Evolutionary conservation across 2,888 invertebrate genomes (phyloP), one percentile per base, ranked within the genome.

Genomic region (Drosophila melanosoma): DNA sequence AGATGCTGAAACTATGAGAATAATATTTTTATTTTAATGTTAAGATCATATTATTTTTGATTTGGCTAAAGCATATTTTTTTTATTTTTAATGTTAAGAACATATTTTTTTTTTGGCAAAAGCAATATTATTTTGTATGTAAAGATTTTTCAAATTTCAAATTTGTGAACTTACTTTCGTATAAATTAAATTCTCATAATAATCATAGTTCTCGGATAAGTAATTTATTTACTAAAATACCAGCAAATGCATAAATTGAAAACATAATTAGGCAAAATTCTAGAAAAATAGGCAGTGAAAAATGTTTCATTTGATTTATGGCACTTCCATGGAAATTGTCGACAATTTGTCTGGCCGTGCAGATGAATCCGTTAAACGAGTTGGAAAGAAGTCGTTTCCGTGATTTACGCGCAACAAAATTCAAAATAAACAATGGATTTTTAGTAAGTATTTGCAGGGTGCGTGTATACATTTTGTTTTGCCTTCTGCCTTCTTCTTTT

Each of bases 321-420:
- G 74, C 86, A 81, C 88, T 88, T 88, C 88, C 81, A 74, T 56
- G 76, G 88, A 89, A 88, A 89, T 87, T 83, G 88, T 88, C 88
- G 88, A 88, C 88, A 79, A 81, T 77, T 82, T 87, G 88, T 88
- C 88, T 88, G 83, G 86, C 75, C 68, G 54, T 35, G 76, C 78
- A 76, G 69, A 36, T 56, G 61, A 56, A 65, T 52, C 68, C 58
- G 26, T 49, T 54, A 69, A 63, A 63, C 57, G 76, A 78, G 74
- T 83, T 82, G 74, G 72, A 48, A 81, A 79, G 82, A 75, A 83
- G 76, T 79, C 76, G 81, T 87, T 87, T 85, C 87, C 85, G 76
- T 85, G 85, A 85, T 85, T 85, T 85, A 85, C 87, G 87, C 83
- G 77, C 85, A 81, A 83, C 81, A 76, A 85, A 83, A 83, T 76